Conservation (phyloP, 2,888 invertebrate species). For the Lobophora halterata region DNA sequence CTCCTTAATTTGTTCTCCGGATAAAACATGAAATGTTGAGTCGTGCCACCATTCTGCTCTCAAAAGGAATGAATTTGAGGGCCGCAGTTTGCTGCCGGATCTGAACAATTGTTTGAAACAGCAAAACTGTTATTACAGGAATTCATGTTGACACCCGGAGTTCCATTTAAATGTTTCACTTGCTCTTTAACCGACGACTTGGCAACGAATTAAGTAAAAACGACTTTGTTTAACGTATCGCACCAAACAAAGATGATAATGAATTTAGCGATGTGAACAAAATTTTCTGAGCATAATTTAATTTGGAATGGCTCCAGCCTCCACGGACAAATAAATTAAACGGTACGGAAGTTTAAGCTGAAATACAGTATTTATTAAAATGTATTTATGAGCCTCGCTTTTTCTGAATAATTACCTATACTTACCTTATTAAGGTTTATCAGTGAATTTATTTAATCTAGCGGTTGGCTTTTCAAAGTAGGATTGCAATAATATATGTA, state of each 20-base stretch:
- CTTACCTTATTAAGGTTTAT: slow-evolving; percentile 61
- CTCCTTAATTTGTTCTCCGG: slow-evolving; percentile 17
- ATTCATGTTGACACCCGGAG: slow-evolving; percentile 39
- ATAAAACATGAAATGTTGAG: slow-evolving; percentile 11
- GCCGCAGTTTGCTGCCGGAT: slow-evolving; percentile 33
- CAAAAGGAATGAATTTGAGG: slow-evolving; percentile 29
- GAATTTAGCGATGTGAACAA: slow-evolving; percentile 63
- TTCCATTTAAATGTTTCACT: slow-evolving; percentile 40
- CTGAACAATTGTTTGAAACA: slow-evolving; percentile 38
- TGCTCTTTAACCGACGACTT: slow-evolving; percentile 40
- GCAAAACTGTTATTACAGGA: slow-evolving; percentile 37
- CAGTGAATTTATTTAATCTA: slow-evolving; percentile 53
- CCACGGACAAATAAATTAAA: slow-evolving; percentile 73
- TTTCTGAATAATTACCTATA: slow-evolving; percentile 71
- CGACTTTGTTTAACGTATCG: slow-evolving; percentile 46
- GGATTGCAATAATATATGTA: slow-evolving; percentile 23
- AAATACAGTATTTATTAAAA: slow-evolving; percentile 76
- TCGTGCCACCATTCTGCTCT: slow-evolving; percentile 23
- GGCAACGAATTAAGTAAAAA: slow-evolving; percentile 48
- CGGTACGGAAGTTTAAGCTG: slow-evolving; percentile 72
- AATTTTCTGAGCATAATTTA: slow-evolving; percentile 72
- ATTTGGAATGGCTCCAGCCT: slow-evolving; percentile 75
- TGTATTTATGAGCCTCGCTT: slow-evolving; percentile 62
- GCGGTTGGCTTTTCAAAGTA: slow-evolving; percentile 29
- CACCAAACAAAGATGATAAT: slow-evolving; percentile 55